Evolutionary conservation across 2,113 vertebrate genomes (phyloP), one percentile per base, ranked within the genome.

Genomic region (Hucho hucho): DNA sequence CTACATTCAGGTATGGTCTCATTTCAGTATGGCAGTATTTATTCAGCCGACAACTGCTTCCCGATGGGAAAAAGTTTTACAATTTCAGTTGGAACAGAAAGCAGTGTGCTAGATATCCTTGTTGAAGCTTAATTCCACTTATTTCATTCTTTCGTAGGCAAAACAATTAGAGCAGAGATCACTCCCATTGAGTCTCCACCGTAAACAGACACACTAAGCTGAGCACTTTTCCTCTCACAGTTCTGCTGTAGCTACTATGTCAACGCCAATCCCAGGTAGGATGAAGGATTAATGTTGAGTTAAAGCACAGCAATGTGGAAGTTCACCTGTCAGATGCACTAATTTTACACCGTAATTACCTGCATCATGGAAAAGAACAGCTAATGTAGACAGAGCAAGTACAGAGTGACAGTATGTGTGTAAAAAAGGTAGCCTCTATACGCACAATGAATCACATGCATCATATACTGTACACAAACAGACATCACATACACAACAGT

Each of bases 301-400:
- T n/a, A 24, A 61, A 61, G n/a, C 58, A 61, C 58, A 61, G 28
- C 37, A 43, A 43, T 43, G 16, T 29, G 29, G 53, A 76, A 75
- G 67, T 81, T 88, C 80, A 76, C 82, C 79, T 84, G 77, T 76
- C 73, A 79, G 83, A 75, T n/a, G 74, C 78, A 81, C 81, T 89
- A 83, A 89, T 92, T 93, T 93, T 87, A 92, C 84, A 82, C 71
- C 43, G 71, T 89, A 93, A 93, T 94, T 92, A 82, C 85, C 71
- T 56, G 53, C 61, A 68, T 78, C 80, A 84, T 88, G 90, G 88
- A 86, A 86, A 89, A 87, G 80, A 91, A 92, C 90, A 88, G 78
- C 84, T 91, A 91, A 92, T 92, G 86, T 75, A 69, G 74, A 80
- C 79, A 43, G 37, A 12, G 37, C 37, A 72, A 9, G 47, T 73